A percentile compares a stretch with the other conserved stretches of the same genome.
Evolutionary conservation across 1,140 invertebrate species (phyloP).

Genomic region (Sycophaga agraensis): DNA sequence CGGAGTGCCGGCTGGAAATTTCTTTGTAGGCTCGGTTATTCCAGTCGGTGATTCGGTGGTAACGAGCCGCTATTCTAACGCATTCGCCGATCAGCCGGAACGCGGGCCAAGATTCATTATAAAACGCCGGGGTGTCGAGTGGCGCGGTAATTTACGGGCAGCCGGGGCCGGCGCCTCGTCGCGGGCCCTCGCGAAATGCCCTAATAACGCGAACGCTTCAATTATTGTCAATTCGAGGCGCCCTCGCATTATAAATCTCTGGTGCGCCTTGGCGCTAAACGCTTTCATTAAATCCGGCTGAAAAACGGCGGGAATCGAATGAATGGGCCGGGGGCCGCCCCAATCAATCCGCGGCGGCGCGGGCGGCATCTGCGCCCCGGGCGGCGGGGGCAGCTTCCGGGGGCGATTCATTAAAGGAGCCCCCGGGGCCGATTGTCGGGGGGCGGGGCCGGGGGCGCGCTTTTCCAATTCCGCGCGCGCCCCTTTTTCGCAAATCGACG

Average conservation of each 20-base stretch:
- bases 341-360: constrained; percentile 27
- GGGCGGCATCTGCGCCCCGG: constrained; percentile 15
- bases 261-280: neutral
- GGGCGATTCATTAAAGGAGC: constrained; percentile 34
- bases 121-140: neutral
- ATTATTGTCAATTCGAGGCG: neutral
- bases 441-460: constrained; percentile 12
- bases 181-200: neutral
- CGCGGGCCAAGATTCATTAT: neutral
- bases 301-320: constrained; percentile 28
- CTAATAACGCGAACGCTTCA: constrained; percentile 23
- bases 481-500: constrained; percentile 4
- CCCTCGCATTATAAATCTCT: constrained; percentile 21
- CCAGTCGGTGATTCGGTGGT: no score
- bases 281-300: constrained; percentile 24
- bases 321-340: constrained; percentile 16
- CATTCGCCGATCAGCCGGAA: no score
- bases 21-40: no score
- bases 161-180: neutral
- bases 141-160: neutral
- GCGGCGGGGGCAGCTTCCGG: neutral
- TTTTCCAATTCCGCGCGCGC: constrained; percentile 21
- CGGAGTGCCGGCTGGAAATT: no score
- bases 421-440: neutral
- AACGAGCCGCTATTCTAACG: no score